Conservation (phyloP, 2,113 vertebrate species). For the Acanthisitta chloris region DNA sequence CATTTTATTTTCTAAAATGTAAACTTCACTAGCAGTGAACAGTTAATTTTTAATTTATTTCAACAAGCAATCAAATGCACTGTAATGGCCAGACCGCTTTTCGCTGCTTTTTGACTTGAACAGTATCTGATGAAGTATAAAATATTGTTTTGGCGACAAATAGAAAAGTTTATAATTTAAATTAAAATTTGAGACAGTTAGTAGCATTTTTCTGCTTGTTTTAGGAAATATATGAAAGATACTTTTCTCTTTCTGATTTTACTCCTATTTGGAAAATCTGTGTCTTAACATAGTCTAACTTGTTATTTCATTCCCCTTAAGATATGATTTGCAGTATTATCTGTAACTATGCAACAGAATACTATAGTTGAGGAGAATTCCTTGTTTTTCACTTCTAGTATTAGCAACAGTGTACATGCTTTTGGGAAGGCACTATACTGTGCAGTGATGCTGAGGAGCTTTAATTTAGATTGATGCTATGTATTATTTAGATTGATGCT, state of each 20-base stretch:
- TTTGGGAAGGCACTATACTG: slow-evolving; percentile 44
- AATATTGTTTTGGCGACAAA: slow-evolving; percentile 36
- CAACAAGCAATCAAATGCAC: slow-evolving; percentile 29
- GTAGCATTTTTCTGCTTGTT: slow-evolving; percentile 21
- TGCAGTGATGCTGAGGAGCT: neutral
- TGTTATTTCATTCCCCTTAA: slow-evolving; percentile 31
- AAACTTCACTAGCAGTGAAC: neutral
- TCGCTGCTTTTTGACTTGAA: slow-evolving; percentile 30
- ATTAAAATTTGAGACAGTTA: slow-evolving; percentile 53
- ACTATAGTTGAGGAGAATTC: slow-evolving; percentile 28
- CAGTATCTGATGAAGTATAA: slow-evolving; percentile 17
- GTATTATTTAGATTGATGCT: neutral
- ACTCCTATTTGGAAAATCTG: neutral
- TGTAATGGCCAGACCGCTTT: neutral
- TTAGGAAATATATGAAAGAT: slow-evolving; percentile 36
- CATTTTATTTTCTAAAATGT: neutral
- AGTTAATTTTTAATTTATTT: slow-evolving; percentile 40
- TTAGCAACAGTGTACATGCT: neutral
- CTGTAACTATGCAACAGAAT: slow-evolving; percentile 19
- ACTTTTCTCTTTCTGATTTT: neutral
- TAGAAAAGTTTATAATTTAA: slow-evolving; percentile 24
- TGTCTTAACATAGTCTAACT: neutral
- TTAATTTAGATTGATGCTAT: neutral
- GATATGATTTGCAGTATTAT: slow-evolving; percentile 15
- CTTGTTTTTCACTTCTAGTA: slow-evolving; percentile 43